phyloP scores from a whole-genome alignment of 2,888 invertebrate genomes.

The Melanophora roralis region DNA sequence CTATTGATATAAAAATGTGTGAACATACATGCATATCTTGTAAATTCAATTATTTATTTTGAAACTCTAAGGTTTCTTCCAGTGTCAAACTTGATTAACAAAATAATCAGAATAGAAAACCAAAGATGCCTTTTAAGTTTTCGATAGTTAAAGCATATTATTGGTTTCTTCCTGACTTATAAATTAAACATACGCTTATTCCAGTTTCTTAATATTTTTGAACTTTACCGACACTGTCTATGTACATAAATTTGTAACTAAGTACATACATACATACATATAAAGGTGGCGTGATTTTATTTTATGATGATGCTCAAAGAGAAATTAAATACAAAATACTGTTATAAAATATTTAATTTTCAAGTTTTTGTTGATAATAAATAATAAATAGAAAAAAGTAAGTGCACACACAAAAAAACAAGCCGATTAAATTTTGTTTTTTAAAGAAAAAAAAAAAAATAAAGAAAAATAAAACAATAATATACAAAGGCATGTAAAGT shows the following conservation, averaged over 20 bases:
- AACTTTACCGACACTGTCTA: neutral
- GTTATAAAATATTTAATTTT: conserved; percentile 13
- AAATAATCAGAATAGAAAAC: neutral
- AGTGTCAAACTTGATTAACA: neutral
- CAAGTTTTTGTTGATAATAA: neutral
- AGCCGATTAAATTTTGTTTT: conserved; percentile 25
- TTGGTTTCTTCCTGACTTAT: neutral
- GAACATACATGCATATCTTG: neutral
- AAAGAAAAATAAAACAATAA: neutral
- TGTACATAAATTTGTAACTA: no score
- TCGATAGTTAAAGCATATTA: neutral
- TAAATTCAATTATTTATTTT: no score
- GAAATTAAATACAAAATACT: neutral
- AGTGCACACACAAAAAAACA: neutral
- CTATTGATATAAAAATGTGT: neutral
- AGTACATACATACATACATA: neutral
- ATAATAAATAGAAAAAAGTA: neutral
- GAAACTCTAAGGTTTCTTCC: neutral
- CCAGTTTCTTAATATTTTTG: neutral
- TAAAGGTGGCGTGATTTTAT: conserved; percentile 4
- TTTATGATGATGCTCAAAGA: conserved; percentile 1
- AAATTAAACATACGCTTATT: no score
- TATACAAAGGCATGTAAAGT: neutral
- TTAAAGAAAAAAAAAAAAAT: neutral
- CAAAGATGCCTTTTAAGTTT: neutral